Percentiles rank a stretch among this genome's conserved stretches.
Conservation (phyloP, 2,113 vertebrate species). For the Chaetops frenatus region DNA sequence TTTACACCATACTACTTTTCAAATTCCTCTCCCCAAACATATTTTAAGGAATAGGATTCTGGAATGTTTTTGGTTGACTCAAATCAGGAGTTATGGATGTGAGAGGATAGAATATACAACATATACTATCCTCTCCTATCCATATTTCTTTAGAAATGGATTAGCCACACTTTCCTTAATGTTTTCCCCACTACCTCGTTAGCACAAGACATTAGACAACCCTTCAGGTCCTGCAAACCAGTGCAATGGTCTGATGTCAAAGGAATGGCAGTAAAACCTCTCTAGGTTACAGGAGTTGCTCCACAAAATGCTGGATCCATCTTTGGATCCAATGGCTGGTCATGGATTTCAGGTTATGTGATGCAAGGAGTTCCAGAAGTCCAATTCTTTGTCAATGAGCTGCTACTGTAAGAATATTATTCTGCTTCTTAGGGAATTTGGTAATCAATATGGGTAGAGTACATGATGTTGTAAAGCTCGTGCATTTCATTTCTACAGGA, state of each 20-base stretch:
- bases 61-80: neutral
- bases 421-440: neutral
- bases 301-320: neutral
- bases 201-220: neutral
- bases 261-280: neutral
- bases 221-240: neutral
- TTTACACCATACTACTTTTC: neutral
- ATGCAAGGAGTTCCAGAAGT: neutral
- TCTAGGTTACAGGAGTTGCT: neutral
- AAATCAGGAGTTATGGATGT: neutral
- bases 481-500: neutral
- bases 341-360: fast-evolving
- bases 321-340: neutral
- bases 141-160: neutral
- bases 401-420: neutral
- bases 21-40: neutral
- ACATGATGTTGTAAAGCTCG: neutral
- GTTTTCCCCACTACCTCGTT: neutral
- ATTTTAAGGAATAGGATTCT: neutral
- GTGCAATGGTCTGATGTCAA: neutral
- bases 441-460: neutral
- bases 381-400: neutral
- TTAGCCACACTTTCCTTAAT: neutral
- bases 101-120: neutral
- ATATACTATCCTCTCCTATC: neutral